phyloP scores from a whole-genome alignment of 1,140 invertebrate species.

The Diachasma alloeum region DNA sequence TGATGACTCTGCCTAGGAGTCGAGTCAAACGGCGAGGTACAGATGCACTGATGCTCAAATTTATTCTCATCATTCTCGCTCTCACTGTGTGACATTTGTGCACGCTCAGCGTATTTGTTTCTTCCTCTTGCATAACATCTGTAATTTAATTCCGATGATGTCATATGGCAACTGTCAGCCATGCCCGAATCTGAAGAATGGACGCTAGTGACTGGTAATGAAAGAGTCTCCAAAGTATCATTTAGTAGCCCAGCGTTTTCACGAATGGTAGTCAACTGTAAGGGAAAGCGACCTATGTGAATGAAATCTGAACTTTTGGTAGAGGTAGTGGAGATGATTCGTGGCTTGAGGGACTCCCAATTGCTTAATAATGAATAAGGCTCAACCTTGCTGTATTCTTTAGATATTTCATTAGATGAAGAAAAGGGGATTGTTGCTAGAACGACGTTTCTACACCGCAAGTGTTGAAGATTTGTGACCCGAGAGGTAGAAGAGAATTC shows the following conservation, averaged over 20 bases:
- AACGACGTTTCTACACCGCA: constrained; percentile 30
- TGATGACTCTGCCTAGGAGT: constrained; percentile 65
- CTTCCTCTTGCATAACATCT: constrained; percentile 38
- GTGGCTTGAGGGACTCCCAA: constrained; percentile 30
- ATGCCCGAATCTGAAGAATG: constrained; percentile 83
- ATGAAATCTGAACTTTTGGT: constrained; percentile 16
- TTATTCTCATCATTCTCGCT: constrained; percentile 72
- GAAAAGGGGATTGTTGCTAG: constrained; percentile 28
- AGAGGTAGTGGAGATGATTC: background rate
- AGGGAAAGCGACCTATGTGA: background rate
- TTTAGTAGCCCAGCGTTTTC: constrained; percentile 6
- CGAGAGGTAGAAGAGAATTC: constrained; percentile 19
- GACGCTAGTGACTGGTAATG: constrained; percentile 45
- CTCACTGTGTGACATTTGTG: constrained; percentile 46
- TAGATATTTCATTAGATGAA: constrained; percentile 20
- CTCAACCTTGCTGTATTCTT: constrained; percentile 14
- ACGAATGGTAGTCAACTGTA: background rate
- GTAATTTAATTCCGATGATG: constrained; percentile 54
- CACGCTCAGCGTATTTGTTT: constrained; percentile 31
- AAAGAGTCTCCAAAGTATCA: constrained; percentile 32
- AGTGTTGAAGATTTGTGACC: constrained; percentile 30
- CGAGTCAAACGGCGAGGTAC: constrained; percentile 76
- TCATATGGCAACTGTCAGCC: constrained; percentile 74
- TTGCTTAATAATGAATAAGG: constrained; percentile 18
- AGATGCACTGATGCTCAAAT: constrained; percentile 76